Evolutionary conservation across 1,140 invertebrate species (phyloP), one percentile per base, ranked within the genome.

Genomic region (Stratiolaelaps scimitus): DNA sequence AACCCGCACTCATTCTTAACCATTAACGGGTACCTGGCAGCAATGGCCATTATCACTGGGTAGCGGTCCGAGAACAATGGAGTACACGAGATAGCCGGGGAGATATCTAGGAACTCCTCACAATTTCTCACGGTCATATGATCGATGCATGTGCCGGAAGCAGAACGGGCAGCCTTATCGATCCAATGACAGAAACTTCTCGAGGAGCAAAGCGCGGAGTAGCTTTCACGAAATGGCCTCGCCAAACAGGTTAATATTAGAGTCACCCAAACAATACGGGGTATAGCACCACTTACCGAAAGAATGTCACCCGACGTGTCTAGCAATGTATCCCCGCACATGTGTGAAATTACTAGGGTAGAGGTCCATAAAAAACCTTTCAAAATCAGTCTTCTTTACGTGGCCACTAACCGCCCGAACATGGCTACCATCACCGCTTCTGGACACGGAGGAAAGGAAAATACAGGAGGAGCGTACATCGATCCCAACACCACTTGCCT

Each of bases 1-100:
- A n/a, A n/a, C n/a, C n/a, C n/a, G n/a, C n/a, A n/a, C n/a, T n/a
- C n/a, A n/a, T n/a, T n/a, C n/a, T n/a, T n/a, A n/a, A n/a, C n/a
- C n/a, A n/a, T n/a, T n/a, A n/a, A n/a, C n/a, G n/a, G n/a, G n/a
- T n/a, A n/a, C n/a, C n/a, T n/a, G n/a, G n/a, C n/a, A n/a, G n/a
- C n/a, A n/a, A n/a, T n/a, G n/a, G n/a, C n/a, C n/a, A n/a, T n/a
- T n/a, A n/a, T n/a, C n/a, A n/a, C n/a, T n/a, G n/a, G n/a, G n/a
- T n/a, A n/a, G n/a, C n/a, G n/a, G n/a, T n/a, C n/a, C n/a, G n/a
- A 48, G 47, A 48, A 48, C 28, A 48, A 23, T 6, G 47, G 47
- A 5, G 47, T 15, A 13, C 44, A 28, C 47, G 19, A 15, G 4
- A 48, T 4, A 48, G 7, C 20, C 4, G 47, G 47, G 15, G 47